These are phyloP conservation scores for Caracal caracal DNA, from an alignment of 2,113 vertebrate species.

Conservation along the genomic window DNA sequence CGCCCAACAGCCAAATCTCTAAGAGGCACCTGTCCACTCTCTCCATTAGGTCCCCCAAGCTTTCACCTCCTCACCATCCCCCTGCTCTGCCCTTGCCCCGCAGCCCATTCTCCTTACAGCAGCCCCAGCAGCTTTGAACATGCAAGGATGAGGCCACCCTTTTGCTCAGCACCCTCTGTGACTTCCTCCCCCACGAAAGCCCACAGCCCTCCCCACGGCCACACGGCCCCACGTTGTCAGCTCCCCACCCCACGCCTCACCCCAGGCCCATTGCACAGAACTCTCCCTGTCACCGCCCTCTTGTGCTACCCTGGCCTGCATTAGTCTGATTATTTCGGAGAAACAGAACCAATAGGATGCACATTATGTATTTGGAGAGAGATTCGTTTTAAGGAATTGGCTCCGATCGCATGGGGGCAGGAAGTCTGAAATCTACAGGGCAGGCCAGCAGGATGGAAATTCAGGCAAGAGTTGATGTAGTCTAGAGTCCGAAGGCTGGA, in stretches of 20 bases:
- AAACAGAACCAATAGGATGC: background rate
- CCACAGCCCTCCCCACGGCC: background rate
- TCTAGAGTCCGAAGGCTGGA: background rate
- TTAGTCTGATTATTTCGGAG: background rate
- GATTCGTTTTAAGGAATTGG: background rate
- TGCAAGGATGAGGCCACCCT: background rate
- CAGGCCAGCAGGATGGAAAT: background rate
- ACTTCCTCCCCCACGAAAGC: background rate
- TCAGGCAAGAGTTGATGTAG: background rate
- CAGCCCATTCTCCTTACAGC: no score
- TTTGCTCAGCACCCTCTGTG: background rate
- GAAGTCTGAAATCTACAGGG: background rate
- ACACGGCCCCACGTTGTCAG: fast-evolving
- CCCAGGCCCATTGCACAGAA: background rate
- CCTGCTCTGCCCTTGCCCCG: no score
- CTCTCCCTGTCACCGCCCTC: fast-evolving
- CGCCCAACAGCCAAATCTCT: background rate
- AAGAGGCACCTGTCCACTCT: background rate
- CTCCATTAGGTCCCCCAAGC: no score
- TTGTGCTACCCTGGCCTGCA: background rate
- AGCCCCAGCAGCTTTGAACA: background rate
- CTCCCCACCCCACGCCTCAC: background rate
- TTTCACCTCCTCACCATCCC: background rate
- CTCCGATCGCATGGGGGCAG: background rate
- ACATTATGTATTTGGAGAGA: background rate